These are phyloP conservation scores for Lochmaea crataegi DNA, from an alignment of 2,888 invertebrate species.

Conservation along the genomic window DNA sequence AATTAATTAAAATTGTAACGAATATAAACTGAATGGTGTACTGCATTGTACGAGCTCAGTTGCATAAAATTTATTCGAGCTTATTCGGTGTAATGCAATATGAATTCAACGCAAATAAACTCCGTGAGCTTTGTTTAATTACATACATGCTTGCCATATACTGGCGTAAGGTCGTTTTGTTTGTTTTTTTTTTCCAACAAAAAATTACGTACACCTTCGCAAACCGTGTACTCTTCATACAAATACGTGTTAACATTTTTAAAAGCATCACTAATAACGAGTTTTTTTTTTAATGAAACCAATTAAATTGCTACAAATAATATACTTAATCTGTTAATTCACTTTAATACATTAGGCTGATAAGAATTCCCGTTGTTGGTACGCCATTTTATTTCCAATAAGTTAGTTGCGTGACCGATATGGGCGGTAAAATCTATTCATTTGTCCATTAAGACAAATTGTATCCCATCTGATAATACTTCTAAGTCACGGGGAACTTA, in stretches of 20 bases:
- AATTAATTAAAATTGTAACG: neutral
- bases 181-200: neutral
- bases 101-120: slow-evolving; percentile 6
- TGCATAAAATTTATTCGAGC: neutral
- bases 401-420: slow-evolving; percentile 41
- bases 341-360: slow-evolving; percentile 40
- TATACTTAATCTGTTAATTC: slow-evolving; percentile 44
- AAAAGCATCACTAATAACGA: too few species aligned
- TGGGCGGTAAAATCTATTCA: slow-evolving; percentile 41
- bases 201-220: neutral
- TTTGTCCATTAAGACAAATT: slow-evolving; percentile 45
- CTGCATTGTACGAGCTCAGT: neutral
- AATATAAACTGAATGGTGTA: neutral
- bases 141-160: neutral
- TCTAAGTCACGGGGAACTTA: slow-evolving; percentile 45
- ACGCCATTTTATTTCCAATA: slow-evolving; percentile 40
- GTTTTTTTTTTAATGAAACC: too few species aligned
- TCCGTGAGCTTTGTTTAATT: slow-evolving; percentile 9
- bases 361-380: slow-evolving; percentile 25
- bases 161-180: neutral
- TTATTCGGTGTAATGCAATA: slow-evolving; percentile 4
- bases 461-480: slow-evolving; percentile 41
- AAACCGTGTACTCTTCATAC: too few species aligned
- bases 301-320: neutral
- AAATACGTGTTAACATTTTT: too few species aligned